Base-by-base conservation (phyloP, 1,140 invertebrate species). In the Polypedilum vanderplanki region DNA sequence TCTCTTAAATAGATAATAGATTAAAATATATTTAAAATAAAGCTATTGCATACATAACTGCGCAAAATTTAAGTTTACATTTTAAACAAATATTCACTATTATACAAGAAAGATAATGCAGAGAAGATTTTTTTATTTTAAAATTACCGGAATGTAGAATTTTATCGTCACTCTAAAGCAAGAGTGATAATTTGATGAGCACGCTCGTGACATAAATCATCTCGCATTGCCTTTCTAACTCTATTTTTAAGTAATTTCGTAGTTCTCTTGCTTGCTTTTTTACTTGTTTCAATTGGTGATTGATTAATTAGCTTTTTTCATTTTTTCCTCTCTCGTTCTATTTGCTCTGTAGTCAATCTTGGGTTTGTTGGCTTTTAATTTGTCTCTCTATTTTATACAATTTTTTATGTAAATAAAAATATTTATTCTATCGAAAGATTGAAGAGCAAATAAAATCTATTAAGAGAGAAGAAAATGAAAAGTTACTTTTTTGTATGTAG, bases 121-220 rank as follows among this genome's bases (percentile, higher is more conserved):
- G 24, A 33, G 24, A 33, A 33, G 24, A 33, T 33, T 33, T n/a
- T n/a, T n/a, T 33, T 33, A 33, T 33, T 33, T 33, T 33, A 1
- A 33, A 33, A 3, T 33, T 33, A 33, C 24, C 24, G 24, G 24
- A 33, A 33, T 33, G 24, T 33, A 33, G 24, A 33, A 33, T 33
- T 33, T 33, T 5, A 33, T 33, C 24, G 24, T 5, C 24, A 33
- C 5, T 33, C 24, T 3, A 5, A 33, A 33, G 5, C 24, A 33
- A 33, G 24, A 57, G 46, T 57, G 46, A n/a, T 57, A 57, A 57
- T 57, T 57, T 57, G 46, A 57, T 57, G 46, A 57, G 46, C 46
- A 57, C 46, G 46, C 46, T 57, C n/a, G 46, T 57, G 46, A 57
- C 46, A 57, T 57, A 57, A 57, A 57, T 57, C 46, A 57, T 57